Evolutionary conservation across 2,888 invertebrate genomes (phyloP).

Genomic region (Blastobasis lacticolella): DNA sequence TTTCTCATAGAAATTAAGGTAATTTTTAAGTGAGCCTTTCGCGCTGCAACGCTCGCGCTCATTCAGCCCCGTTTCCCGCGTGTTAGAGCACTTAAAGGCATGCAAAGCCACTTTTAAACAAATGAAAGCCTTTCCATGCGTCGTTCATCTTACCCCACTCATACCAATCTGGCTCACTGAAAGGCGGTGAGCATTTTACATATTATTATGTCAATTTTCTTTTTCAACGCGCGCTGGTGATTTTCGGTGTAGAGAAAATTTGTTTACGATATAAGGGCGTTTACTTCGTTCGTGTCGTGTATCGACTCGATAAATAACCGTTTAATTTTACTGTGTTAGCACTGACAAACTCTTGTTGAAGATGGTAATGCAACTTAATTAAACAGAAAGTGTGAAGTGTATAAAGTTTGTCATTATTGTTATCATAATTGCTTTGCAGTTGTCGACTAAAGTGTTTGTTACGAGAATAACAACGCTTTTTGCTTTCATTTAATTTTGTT

Average conservation of each 20-base stretch:
- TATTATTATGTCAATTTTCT: no score
- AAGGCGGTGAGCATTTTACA: slow-evolving; percentile 31
- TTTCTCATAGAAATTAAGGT: slow-evolving; percentile 66
- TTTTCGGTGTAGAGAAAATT: no score
- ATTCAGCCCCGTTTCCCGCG: slow-evolving; percentile 53
- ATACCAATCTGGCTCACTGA: slow-evolving; percentile 57
- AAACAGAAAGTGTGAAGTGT: slow-evolving; percentile 11
- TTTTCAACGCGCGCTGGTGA: no score
- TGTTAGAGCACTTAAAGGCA: slow-evolving; percentile 60
- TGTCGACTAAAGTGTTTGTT: slow-evolving; percentile 38
- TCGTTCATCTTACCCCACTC: slow-evolving; percentile 36
- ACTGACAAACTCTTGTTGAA: no score
- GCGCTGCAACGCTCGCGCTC: slow-evolving; percentile 63
- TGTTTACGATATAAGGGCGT: no score
- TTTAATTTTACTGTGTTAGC: no score
- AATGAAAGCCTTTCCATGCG: slow-evolving; percentile 63
- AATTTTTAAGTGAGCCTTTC: slow-evolving; percentile 68
- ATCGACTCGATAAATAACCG: slow-evolving; percentile 6
- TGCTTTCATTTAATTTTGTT: slow-evolving; percentile 52
- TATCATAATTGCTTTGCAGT: slow-evolving; percentile 24
- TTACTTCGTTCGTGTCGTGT: no score
- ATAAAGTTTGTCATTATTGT: slow-evolving; percentile 13
- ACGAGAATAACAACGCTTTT: slow-evolving; percentile 43
- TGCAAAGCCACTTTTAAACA: slow-evolving; percentile 64
- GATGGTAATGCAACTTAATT: slow-evolving; percentile 7